These are phyloP conservation scores for Tachyglossus aculeatus DNA, from an alignment of 2,797 vertebrate species.

Conservation along the genomic window DNA sequence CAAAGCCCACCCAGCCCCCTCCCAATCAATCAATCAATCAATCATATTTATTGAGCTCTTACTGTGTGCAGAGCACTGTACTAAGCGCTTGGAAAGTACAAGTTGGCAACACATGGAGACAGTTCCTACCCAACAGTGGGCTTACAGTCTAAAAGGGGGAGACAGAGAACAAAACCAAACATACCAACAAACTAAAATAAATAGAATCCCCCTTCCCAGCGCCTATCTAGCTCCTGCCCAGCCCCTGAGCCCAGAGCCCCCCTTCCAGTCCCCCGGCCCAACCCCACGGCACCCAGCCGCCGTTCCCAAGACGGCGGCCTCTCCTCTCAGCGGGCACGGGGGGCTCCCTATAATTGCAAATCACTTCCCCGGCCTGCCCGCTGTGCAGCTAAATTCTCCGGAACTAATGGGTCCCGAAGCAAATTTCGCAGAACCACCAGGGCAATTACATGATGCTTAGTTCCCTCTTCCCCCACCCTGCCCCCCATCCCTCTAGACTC, in stretches of 20 bases:
- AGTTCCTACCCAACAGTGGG: no score
- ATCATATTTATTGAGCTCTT: no score
- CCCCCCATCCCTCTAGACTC: background rate
- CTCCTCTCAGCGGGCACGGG: background rate
- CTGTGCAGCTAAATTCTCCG: slow-evolving; percentile 66
- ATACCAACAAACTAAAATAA: no score
- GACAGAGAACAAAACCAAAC: no score
- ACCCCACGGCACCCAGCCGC: background rate
- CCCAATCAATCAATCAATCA: no score
- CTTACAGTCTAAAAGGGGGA: no score
- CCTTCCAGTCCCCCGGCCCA: no score
- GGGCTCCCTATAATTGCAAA: slow-evolving; percentile 64
- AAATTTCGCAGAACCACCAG: slow-evolving; percentile 62
- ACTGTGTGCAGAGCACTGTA: no score
- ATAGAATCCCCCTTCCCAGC: no score
- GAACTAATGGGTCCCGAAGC: slow-evolving; percentile 63
- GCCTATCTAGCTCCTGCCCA: background rate
- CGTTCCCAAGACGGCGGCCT: background rate
- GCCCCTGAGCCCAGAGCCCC: background rate
- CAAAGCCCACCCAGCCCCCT: no score
- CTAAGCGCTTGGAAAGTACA: no score
- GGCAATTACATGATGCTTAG: slow-evolving; percentile 53
- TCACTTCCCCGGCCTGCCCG: slow-evolving; percentile 58
- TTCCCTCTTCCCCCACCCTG: background rate
- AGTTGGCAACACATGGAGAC: no score